Conservation (phyloP, 92 coral and sea anemone genomes). For the Heteractis magnifica region DNA sequence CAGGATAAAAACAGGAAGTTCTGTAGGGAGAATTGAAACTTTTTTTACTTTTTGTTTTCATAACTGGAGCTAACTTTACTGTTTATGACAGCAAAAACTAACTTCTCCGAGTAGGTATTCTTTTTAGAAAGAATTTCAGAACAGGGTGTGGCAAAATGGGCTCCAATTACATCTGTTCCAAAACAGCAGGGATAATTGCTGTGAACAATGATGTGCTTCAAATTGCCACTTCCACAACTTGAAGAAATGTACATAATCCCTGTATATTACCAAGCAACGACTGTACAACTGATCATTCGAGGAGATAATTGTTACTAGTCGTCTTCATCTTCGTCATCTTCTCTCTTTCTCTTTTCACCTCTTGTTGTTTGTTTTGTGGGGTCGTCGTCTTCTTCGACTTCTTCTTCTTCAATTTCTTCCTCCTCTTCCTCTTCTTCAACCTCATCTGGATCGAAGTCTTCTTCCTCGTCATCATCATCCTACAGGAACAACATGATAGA, state of each 20-base stretch:
- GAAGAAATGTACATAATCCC: conserved; percentile 3
- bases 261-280: neutral
- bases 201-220: neutral
- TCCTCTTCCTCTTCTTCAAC: conserved; percentile 90
- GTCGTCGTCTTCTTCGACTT: conserved; percentile 75
- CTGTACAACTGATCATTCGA: conserved; percentile 14
- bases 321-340: conserved; percentile 76
- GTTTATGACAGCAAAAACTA: neutral
- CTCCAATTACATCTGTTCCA: neutral
- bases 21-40: neutral
- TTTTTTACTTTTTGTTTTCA: neutral
- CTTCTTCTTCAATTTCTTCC: conserved; percentile 87
- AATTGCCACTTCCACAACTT: neutral
- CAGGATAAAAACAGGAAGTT: neutral
- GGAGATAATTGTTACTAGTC: conserved; percentile 43
- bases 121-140: neutral
- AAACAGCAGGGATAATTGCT: neutral
- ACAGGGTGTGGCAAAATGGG: neutral
- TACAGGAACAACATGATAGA: too few species aligned
- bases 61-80: neutral
- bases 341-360: conserved; percentile 87
- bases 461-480: conserved; percentile 64
- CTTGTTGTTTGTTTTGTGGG: conserved; percentile 59
- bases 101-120: neutral
- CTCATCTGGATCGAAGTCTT: conserved; percentile 92